phyloP scores from a whole-genome alignment of 2,888 invertebrate genomes.

The Himalopsyche anomala region DNA sequence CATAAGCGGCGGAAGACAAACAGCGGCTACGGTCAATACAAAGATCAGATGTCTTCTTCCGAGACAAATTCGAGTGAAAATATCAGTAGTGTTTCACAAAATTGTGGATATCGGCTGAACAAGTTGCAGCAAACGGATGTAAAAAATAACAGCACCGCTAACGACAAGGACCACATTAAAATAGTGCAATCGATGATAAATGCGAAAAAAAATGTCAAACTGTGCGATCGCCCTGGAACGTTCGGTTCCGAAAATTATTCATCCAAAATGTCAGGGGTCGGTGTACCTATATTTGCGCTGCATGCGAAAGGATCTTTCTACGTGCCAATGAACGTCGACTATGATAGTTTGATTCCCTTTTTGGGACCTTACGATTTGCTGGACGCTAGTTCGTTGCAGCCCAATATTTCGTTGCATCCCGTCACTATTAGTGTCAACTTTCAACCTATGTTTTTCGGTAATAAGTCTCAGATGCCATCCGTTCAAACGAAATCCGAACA shows the following conservation, averaged over 20 bases:
- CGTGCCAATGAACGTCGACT: constrained; percentile 89
- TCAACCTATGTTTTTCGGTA: constrained; percentile 68
- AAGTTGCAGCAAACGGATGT: constrained; percentile 59
- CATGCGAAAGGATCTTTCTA: constrained; percentile 94
- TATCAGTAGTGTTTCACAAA: constrained; percentile 53
- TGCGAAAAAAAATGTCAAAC: constrained; percentile 30
- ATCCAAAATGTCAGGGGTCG: constrained; percentile 68
- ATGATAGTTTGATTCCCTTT: constrained; percentile 83
- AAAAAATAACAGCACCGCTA: constrained; percentile 65
- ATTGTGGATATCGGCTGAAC: constrained; percentile 49
- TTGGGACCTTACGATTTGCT: constrained; percentile 79
- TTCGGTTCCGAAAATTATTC: constrained; percentile 62
- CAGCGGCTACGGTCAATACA: constrained; percentile 53
- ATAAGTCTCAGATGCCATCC: constrained; percentile 42
- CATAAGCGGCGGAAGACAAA: constrained; percentile 61
- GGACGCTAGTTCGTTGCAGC: constrained; percentile 76
- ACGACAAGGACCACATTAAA: constrained; percentile 47
- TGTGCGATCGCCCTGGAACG: background rate
- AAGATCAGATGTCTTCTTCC: constrained; percentile 57
- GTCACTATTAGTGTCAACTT: constrained; percentile 95
- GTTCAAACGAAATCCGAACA: constrained; percentile 51
- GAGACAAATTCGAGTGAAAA: constrained; percentile 62
- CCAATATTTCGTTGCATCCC: constrained; percentile 85
- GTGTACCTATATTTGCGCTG: constrained; percentile 92
- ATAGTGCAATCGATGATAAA: constrained; percentile 58